Evolutionary conservation across 2,797 vertebrate species (phyloP), one percentile per base, ranked within the genome.

Genomic region (Tympanoctomys barrerae): DNA sequence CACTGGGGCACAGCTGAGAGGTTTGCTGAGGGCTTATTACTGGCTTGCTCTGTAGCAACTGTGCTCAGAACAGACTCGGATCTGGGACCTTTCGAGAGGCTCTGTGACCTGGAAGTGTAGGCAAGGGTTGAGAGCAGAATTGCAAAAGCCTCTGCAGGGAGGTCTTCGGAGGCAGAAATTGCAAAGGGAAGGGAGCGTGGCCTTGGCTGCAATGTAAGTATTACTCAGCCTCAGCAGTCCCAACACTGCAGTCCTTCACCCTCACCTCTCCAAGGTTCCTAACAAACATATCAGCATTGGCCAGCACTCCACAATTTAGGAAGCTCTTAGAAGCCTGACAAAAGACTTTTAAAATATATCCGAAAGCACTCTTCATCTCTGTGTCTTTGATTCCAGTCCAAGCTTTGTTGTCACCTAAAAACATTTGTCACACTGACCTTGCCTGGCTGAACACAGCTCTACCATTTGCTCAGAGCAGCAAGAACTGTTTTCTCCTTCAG

Each of bases 401-500:
- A 84, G 80, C 80, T 96, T 94, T 96, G 64, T 78, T 87, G 84
- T 87, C 87, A 54, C 31, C 28, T 19, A 61, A 94, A 96, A 62
- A 83, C n/a, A 57, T 93, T 66, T 4, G 10, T 88, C 78, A 64
- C 0, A 1, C 61, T 91, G 89, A 96, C 93, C 84, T 86, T 90
- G 87, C 49, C 89, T 42, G 54, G 52, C 82, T 39, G 80, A 92
- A 89, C 36, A 54, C 4, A 0, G 13, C 81, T 90, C 77, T 68
- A 52, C 77, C 9, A 13, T 87, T 83, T 96, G 61, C 64, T 94
- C 85, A 89, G 68, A 95, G 82, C 62, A 96, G 54, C 39, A 64
- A 24, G 90, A 89, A 59, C 86, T 75, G 78, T 80, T 97, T 96
- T 87, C 82, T 90, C n/a, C 82, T 95, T 87, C 46, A 64, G 28